Percentiles rank a stretch among this genome's conserved stretches.
These are phyloP conservation scores for Syngnathoides biaculeatus DNA, from an alignment of 2,113 vertebrate species.

Conservation along the genomic window DNA sequence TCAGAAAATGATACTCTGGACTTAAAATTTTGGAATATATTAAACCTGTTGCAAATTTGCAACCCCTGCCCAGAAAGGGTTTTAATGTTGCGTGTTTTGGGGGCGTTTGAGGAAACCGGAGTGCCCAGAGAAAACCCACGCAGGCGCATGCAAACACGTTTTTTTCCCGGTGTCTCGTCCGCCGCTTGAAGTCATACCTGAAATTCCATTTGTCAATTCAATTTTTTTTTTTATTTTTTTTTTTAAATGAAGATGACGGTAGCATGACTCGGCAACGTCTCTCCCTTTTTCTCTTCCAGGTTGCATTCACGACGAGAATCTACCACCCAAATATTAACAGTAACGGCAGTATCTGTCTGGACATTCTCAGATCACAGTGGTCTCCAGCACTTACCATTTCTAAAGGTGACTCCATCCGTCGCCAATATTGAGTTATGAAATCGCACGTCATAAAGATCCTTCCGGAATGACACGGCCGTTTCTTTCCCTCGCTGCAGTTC, in stretches of 20 bases:
- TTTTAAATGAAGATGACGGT: slow-evolving; percentile 7
- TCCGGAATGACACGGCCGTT: background rate
- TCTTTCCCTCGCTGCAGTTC: slow-evolving; percentile 56
- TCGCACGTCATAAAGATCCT: background rate
- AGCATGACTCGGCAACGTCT: slow-evolving; percentile 1
- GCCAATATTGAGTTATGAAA: background rate
- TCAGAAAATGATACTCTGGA: too few relatives aligned
- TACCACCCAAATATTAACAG: slow-evolving; percentile 83
- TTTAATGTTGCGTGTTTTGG: too few relatives aligned
- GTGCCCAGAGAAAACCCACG: too few relatives aligned
- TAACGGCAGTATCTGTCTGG: slow-evolving; percentile 82
- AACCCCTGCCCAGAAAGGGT: too few relatives aligned
- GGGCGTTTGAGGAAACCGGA: too few relatives aligned
- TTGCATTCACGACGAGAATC: slow-evolving; percentile 79
- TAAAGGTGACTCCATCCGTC: slow-evolving; percentile 66
- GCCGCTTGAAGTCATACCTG: slow-evolving; percentile 12
- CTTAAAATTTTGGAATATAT: too few relatives aligned
- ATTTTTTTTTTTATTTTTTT: too few relatives aligned
- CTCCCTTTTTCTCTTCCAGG: slow-evolving; percentile 41
- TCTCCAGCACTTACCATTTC: slow-evolving; percentile 80
- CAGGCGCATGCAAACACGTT: too few relatives aligned
- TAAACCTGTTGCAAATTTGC: too few relatives aligned
- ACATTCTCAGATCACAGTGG: slow-evolving; percentile 80
- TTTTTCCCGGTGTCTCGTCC: background rate
- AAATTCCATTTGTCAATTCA: slow-evolving; percentile 15